phyloP scores from a whole-genome alignment of 2,113 vertebrate genomes.

The Elgaria multicarinata region DNA sequence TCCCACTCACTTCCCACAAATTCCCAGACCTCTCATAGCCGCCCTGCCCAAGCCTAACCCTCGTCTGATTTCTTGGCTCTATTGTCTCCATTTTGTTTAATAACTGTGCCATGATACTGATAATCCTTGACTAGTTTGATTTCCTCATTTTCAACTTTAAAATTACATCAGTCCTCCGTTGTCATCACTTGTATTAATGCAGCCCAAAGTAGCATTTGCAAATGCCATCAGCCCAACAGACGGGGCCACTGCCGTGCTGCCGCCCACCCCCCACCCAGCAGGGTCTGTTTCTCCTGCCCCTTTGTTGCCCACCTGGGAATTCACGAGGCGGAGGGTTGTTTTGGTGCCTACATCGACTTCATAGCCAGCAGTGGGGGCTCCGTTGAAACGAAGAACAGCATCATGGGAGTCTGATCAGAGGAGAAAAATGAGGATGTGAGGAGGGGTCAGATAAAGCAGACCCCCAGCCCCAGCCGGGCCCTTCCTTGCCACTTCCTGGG shows the following conservation, averaged over 20 bases:
- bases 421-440: neutral
- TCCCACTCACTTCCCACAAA: no score
- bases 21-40: no score
- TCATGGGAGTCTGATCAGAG: constrained; percentile 76
- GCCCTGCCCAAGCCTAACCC: no score
- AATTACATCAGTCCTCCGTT: no score
- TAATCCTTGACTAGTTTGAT: no score
- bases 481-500: neutral
- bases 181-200: no score
- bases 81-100: no score
- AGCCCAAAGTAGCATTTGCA: no score
- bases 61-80: no score
- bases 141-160: no score
- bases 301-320: constrained; percentile 76
- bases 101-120: no score
- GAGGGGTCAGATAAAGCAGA: neutral
- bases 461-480: neutral
- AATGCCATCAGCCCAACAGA: no score
- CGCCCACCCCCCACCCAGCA: neutral
- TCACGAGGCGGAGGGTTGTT: constrained; percentile 82
- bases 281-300: neutral
- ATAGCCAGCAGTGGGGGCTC: constrained; percentile 76
- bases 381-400: constrained; percentile 81
- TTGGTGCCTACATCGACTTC: constrained; percentile 82
- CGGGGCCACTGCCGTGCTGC: neutral